A percentile compares a stretch with the other conserved stretches of the same genome.
phyloP scores from a whole-genome alignment of 2,888 invertebrate species.

The Lepeophtheirus nordmannii region DNA sequence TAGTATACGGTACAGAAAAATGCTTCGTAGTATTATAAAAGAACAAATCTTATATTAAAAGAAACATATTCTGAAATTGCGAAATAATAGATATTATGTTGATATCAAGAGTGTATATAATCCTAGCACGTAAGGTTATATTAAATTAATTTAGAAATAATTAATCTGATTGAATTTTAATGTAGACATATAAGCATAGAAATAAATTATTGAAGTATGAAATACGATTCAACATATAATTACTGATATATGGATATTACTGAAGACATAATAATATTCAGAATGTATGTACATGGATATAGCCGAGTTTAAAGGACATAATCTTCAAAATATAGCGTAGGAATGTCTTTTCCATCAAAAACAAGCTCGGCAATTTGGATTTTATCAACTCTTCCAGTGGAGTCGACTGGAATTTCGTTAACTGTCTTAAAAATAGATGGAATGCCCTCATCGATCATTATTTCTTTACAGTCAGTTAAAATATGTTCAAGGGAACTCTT shows the following conservation, averaged over 20 bases:
- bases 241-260: too few species aligned
- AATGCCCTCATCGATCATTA: not conserved
- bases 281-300: too few species aligned
- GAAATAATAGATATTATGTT: too few species aligned
- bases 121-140: too few species aligned
- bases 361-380: not conserved
- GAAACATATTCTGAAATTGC: too few species aligned
- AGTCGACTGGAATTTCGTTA: not conserved
- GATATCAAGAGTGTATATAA: too few species aligned
- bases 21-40: too few species aligned
- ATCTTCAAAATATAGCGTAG: not conserved
- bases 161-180: constrained; percentile 5
- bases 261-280: too few species aligned
- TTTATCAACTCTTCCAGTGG: not conserved
- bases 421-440: not conserved
- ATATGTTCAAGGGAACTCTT: not conserved
- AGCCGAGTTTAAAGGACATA: not conserved
- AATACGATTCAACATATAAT: not conserved
- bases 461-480: not conserved
- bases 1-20: too few species aligned
- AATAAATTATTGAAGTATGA: not conserved
- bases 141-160: not conserved
- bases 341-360: not conserved
- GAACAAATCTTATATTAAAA: too few species aligned
- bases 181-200: not conserved